Conservation (phyloP, 2,888 invertebrate genomes). For the Metallyticus violacea region DNA sequence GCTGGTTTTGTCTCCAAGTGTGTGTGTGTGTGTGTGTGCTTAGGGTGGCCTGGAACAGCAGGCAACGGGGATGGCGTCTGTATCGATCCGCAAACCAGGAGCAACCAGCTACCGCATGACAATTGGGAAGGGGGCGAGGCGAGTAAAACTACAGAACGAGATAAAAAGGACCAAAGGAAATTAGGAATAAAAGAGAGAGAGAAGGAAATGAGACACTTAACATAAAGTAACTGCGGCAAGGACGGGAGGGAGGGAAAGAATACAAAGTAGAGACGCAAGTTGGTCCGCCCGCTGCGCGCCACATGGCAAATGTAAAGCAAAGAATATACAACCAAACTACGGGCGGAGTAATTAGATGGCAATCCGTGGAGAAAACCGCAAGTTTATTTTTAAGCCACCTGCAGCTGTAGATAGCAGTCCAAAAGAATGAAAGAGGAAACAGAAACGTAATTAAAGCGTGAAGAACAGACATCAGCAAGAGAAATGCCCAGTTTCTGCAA, state of each 20-base stretch:
- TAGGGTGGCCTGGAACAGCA: neutral
- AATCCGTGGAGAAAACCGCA: neutral
- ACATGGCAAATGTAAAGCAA: neutral
- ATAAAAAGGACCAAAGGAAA: slow-evolving; percentile 5
- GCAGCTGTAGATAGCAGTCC: neutral
- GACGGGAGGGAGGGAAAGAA: neutral
- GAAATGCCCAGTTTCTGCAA: neutral
- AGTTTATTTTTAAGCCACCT: neutral
- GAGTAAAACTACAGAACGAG: neutral
- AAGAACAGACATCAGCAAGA: neutral
- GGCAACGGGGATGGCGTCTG: neutral
- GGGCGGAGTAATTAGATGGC: neutral
- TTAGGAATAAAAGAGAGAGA: neutral
- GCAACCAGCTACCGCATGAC: neutral
- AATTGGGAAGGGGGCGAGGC: neutral
- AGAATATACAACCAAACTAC: neutral
- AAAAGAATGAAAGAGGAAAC: neutral
- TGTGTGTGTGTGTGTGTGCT: neutral
- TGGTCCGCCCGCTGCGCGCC: neutral
- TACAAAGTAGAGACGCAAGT: neutral
- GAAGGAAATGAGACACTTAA: slow-evolving; percentile 4
- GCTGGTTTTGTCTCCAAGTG: neutral
- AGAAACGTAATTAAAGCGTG: neutral
- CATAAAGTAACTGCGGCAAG: neutral
- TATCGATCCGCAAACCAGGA: neutral